phyloP scores from a whole-genome alignment of 2,113 vertebrate genomes.

The Collichthys lucidus region DNA sequence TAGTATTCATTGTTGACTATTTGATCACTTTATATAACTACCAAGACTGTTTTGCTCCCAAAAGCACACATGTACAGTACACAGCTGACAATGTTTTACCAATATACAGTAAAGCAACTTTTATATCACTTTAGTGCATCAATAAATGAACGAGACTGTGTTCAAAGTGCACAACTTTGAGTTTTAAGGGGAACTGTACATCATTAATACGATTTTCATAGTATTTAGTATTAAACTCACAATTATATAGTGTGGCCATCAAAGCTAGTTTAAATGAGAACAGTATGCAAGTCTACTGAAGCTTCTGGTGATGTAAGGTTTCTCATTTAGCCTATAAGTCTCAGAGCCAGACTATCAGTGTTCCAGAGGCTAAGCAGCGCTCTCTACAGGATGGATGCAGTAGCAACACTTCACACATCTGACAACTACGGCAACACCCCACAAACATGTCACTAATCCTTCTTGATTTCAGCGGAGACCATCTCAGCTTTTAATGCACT shows the following conservation, averaged over 20 bases:
- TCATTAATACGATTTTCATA: conserved; percentile 36
- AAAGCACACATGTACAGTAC: conserved; percentile 71
- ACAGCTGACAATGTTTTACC: conserved; percentile 67
- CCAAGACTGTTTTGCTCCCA: conserved; percentile 62
- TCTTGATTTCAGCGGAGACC: conserved; percentile 52
- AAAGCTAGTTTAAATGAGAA: conserved; percentile 56
- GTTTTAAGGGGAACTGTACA: conserved; percentile 59
- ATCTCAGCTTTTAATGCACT: conserved; percentile 34
- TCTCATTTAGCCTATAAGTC: conserved; percentile 46
- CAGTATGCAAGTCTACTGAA: conserved; percentile 31
- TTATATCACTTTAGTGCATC: conserved; percentile 64
- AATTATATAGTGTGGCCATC: conserved; percentile 39
- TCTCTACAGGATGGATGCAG: conserved; percentile 76
- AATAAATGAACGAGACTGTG: conserved; percentile 57
- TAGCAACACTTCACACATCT: conserved; percentile 82
- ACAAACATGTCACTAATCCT: conserved; percentile 59
- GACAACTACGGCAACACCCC: conserved; percentile 65
- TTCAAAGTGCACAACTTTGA: conserved; percentile 64
- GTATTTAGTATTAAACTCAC: conserved; percentile 57
- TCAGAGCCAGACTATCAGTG: conserved; percentile 80
- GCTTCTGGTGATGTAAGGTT: conserved; percentile 44
- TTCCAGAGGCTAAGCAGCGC: conserved; percentile 74
- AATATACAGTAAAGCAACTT: conserved; percentile 69
- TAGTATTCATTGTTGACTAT: conserved; percentile 43
- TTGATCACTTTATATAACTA: conserved; percentile 62